Conservation (phyloP, 2,888 invertebrate genomes). For the Melitaea athalia region DNA sequence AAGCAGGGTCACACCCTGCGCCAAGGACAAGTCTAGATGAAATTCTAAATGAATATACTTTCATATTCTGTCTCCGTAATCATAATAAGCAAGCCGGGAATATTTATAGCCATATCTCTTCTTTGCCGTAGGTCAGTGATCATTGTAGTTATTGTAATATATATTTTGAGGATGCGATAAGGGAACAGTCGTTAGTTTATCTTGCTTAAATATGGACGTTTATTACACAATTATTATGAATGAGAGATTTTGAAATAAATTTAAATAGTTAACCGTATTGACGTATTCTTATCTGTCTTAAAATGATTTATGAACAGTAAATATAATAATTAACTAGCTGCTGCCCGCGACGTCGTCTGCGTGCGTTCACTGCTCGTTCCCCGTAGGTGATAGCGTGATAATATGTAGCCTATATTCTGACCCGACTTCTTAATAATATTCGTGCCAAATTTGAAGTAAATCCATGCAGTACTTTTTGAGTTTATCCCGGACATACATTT, state of each 20-base stretch:
- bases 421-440: too few relatives aligned
- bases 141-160: constrained; percentile 33
- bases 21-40: not conserved
- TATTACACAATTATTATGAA: constrained; percentile 35
- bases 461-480: too few relatives aligned
- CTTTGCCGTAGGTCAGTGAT: constrained; percentile 43
- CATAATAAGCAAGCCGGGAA: constrained; percentile 6
- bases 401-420: too few relatives aligned
- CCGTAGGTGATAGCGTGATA: too few relatives aligned
- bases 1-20: too few relatives aligned
- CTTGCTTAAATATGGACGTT: constrained; percentile 26
- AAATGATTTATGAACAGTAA: not conserved
- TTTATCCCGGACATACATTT: too few relatives aligned
- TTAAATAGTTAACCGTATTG: not conserved
- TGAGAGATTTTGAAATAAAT: constrained; percentile 27
- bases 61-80: constrained; percentile 1
- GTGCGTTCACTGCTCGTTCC: too few relatives aligned
- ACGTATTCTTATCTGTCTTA: not conserved
- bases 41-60: not conserved
- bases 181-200: constrained; percentile 32
- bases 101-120: constrained; percentile 34
- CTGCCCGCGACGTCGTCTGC: too few relatives aligned
- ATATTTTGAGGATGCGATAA: constrained; percentile 39
- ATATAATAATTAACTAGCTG: not conserved
- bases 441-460: too few relatives aligned